phyloP scores from a whole-genome alignment of 1,140 invertebrate genomes.

The Schlechtendalia chinensis region DNA sequence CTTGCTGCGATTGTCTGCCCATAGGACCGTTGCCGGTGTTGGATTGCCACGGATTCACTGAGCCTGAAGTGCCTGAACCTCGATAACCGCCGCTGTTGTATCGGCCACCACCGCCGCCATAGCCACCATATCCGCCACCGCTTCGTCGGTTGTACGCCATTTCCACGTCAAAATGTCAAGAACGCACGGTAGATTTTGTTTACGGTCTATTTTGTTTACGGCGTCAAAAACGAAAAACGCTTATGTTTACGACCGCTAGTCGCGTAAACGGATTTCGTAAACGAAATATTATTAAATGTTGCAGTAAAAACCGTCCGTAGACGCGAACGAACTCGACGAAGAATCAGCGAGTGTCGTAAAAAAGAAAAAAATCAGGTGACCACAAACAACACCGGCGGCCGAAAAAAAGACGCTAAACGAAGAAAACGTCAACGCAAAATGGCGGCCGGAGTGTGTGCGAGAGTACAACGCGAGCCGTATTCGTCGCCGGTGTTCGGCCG shows the following conservation, averaged over 20 bases:
- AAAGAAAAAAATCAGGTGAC: not conserved
- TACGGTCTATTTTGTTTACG: too few relatives aligned
- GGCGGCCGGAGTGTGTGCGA: not conserved
- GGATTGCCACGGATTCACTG: conserved; percentile 49
- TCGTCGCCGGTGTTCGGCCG: not conserved
- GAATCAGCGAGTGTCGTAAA: not conserved
- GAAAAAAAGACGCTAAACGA: too few relatives aligned
- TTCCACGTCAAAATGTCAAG: not conserved
- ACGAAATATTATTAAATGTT: too few relatives aligned
- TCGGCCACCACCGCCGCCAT: conserved; percentile 1
- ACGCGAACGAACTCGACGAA: too few relatives aligned
- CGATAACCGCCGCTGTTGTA: not conserved
- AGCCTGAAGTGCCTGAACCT: not conserved
- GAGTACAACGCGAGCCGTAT: too few relatives aligned
- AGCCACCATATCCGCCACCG: conserved; percentile 14
- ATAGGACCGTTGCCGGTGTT: not conserved
- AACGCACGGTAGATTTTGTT: not conserved
- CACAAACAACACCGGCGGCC: too few relatives aligned
- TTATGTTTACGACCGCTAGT: not conserved
- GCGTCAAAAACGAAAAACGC: not conserved
- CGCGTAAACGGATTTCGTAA: too few relatives aligned
- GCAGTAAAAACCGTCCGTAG: too few relatives aligned
- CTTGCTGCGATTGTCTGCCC: not conserved
- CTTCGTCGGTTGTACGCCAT: conserved; percentile 35
- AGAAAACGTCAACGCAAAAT: not conserved